These are phyloP conservation scores for Hydra vulgaris DNA, from an alignment of 30 jellyfish, hydroid and myxozoan species.

Conservation along the genomic window DNA sequence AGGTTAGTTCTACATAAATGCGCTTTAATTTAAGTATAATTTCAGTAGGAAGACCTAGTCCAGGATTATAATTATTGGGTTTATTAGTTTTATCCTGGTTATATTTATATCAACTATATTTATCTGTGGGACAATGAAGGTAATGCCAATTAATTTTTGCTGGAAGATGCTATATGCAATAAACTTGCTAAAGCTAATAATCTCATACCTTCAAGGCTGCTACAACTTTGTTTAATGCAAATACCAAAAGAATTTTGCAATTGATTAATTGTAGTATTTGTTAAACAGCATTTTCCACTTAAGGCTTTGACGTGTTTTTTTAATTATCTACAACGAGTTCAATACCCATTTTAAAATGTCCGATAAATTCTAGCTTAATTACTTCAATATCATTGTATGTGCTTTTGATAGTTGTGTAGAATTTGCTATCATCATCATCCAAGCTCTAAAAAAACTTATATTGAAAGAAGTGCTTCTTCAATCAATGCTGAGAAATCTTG, in stretches of 20 bases:
- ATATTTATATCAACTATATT: background rate
- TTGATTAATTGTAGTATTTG: background rate
- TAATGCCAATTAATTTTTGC: background rate
- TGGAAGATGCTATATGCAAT: background rate
- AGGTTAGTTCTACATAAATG: background rate
- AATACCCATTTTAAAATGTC: background rate
- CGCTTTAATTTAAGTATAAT: background rate
- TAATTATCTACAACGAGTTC: background rate
- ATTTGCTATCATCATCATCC: background rate
- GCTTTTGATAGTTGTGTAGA: background rate
- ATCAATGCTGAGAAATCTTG: too few relatives aligned
- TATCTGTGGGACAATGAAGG: background rate
- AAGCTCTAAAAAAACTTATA: too few relatives aligned
- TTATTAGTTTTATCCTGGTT: background rate
- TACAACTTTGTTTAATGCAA: background rate
- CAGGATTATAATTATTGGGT: background rate
- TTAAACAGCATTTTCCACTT: background rate
- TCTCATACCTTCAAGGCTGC: background rate
- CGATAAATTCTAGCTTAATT: background rate
- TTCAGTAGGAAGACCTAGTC: background rate
- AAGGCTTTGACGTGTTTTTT: background rate
- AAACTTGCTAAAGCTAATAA: background rate
- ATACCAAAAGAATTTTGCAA: background rate
- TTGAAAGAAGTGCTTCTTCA: too few relatives aligned
- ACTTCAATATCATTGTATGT: background rate